Evolutionary conservation across 2,797 vertebrate genomes (phyloP), one percentile per base, ranked within the genome.

Genomic region (Artibeus lituratus): DNA sequence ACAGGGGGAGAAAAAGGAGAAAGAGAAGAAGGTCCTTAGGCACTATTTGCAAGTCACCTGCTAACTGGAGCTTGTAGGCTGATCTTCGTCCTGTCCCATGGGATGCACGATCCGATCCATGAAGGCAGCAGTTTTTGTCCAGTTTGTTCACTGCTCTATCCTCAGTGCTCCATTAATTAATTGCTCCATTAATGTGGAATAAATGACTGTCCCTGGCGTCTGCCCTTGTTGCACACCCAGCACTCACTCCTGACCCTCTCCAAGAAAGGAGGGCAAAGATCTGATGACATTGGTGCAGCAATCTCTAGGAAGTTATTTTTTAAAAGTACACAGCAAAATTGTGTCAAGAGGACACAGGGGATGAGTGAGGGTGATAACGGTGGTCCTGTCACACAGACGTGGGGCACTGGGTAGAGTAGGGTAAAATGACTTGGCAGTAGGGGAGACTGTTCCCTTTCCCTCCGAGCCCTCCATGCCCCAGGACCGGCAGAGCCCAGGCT

Each of bases 81-180:
- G 35, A 12, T 4, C n/a, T 84, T n/a, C 55, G 29, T 91, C 7
- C n/a, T 6, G 26, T 8, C n/a, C n/a, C 22, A 0, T 0, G 12
- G 70, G 6, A 15, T 18, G 2, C 8, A 5, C 0, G 0, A 22
- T 14, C 82, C 6, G 0, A 3, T 24, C 53, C 12, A 1, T 0
- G 39, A 10, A 21, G 42, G 24, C 77, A n/a, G 69, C 35, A 10
- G 0, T 39, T n/a, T n/a, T 42, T 10, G 42, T 51, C 67, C 15
- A 12, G 32, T 62, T 59, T n/a, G 35, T 69, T 39, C 59, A 5
- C 22, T 29, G 7, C 14, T 37, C 7, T 44, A 14, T 37, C 10
- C 22, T 22, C 16, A 44, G 77, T n/a, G 22, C 62, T 19, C 73
- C 3, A 39, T 9, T 4, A 1, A 0, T 18, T 21, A 24, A 39